phyloP scores from a whole-genome alignment of 2,113 vertebrate species.

The Ictidomys tridecemlineatus region DNA sequence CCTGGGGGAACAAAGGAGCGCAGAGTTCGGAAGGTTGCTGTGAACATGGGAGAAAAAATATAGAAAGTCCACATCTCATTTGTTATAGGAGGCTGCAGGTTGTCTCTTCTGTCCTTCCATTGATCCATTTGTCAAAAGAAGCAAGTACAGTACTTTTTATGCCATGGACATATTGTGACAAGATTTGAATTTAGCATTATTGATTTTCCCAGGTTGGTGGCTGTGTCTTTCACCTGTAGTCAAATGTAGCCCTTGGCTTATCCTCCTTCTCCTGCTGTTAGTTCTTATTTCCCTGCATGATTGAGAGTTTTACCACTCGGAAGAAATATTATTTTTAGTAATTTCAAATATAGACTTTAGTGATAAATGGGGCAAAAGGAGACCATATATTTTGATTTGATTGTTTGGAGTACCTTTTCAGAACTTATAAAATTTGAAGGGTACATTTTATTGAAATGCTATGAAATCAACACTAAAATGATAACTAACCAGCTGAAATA shows the following conservation, averaged over 20 bases:
- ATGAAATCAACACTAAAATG: not conserved
- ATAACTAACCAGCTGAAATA: not conserved
- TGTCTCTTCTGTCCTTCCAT: not conserved
- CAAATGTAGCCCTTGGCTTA: not conserved
- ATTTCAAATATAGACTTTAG: not conserved
- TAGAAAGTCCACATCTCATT: not conserved
- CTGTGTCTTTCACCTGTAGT: not conserved
- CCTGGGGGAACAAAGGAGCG: not conserved
- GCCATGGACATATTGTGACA: not conserved
- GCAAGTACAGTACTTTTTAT: not conserved
- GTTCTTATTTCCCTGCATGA: not conserved
- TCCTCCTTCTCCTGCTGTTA: not conserved
- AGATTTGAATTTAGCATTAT: not conserved
- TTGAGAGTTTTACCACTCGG: not conserved
- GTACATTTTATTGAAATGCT: not conserved
- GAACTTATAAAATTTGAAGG: conserved; percentile 9
- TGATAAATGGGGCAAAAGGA: not conserved
- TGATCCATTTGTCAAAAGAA: conserved; percentile 18
- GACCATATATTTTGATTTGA: not conserved
- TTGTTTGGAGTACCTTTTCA: not conserved
- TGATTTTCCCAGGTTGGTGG: conserved; percentile 26
- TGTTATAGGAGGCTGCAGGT: not conserved
- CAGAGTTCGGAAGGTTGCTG: not conserved
- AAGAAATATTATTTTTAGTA: not conserved
- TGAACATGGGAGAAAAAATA: not conserved